Evolutionary conservation across 1,140 invertebrate genomes (phyloP).

Genomic region (Planococcus citri): DNA sequence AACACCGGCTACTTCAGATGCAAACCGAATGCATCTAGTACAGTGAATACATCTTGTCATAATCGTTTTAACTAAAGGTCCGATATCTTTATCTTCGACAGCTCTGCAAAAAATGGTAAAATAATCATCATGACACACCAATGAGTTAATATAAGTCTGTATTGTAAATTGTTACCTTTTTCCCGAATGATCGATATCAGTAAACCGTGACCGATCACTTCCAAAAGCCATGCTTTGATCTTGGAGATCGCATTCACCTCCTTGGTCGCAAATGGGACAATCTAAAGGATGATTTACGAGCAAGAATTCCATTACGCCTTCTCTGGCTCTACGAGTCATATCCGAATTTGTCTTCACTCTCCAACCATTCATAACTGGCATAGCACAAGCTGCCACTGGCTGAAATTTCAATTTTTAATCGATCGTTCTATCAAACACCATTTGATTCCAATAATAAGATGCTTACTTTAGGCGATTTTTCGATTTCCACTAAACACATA

Average conservation of each 20-base stretch:
- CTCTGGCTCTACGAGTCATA: conserved; percentile 82
- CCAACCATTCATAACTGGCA: conserved; percentile 99
- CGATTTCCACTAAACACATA: conserved; percentile 99
- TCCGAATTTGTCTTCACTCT: conserved; percentile 95
- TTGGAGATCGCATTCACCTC: conserved; percentile 97
- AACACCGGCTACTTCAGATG: conserved; percentile 92
- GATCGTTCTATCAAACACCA: no score
- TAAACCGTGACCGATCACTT: conserved; percentile 85
- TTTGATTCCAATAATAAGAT: neutral
- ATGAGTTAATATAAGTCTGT: no score
- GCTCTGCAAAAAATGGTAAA: conserved; percentile 54
- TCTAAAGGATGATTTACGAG: conserved; percentile 97
- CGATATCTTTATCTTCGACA: conserved; percentile 98
- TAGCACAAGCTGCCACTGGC: conserved; percentile 98
- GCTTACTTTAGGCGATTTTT: conserved; percentile 75
- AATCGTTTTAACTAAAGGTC: conserved; percentile 95
- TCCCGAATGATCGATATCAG: conserved; percentile 83
- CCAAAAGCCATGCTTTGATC: conserved; percentile 99
- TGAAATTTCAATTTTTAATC: conserved; percentile 34
- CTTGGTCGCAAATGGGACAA: conserved; percentile 99
- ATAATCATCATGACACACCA: no score
- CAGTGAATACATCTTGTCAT: conserved; percentile 99
- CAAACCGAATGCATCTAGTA: conserved; percentile 93
- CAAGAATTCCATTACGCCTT: conserved; percentile 99
- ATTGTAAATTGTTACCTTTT: conserved; percentile 52